Percentiles rank a stretch among this genome's conserved stretches.
Conservation (phyloP, 1,140 invertebrate species). For the Melipona quadrifasciata region DNA sequence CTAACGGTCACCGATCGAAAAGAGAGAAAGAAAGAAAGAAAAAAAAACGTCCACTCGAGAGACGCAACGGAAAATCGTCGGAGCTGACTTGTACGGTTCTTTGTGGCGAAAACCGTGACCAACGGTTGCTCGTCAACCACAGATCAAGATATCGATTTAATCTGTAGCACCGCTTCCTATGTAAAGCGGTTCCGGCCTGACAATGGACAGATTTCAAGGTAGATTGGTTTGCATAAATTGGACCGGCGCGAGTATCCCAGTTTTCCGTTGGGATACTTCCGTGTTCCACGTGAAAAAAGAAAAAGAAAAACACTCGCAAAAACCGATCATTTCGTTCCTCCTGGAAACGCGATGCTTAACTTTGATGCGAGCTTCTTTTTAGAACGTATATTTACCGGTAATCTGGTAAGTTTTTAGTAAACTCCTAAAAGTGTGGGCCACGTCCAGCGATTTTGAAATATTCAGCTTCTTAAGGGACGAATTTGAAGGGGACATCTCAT, state of each 20-base stretch:
- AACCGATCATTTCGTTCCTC: slow-evolving; percentile 9
- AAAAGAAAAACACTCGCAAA: background rate
- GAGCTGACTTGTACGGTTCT: background rate
- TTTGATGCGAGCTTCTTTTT: background rate
- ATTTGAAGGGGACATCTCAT: no score
- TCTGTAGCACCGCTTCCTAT: slow-evolving; percentile 45
- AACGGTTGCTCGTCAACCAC: slow-evolving; percentile 57
- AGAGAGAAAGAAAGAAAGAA: background rate
- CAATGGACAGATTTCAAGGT: slow-evolving; percentile 68
- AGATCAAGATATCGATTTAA: slow-evolving; percentile 67
- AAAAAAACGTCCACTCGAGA: slow-evolving; percentile 47
- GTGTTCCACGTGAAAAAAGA: background rate
- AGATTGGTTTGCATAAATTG: slow-evolving; percentile 68
- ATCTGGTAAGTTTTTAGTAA: no score
- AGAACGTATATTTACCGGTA: no score
- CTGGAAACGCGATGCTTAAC: background rate
- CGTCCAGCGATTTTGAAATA: no score
- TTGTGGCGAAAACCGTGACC: slow-evolving; percentile 45
- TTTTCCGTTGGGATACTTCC: slow-evolving; percentile 39
- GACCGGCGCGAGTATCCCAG: slow-evolving; percentile 15
- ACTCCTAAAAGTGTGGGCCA: no score
- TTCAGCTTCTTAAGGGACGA: no score
- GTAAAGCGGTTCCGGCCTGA: slow-evolving; percentile 44
- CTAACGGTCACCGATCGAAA: slow-evolving; percentile 43
- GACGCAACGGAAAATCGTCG: slow-evolving; percentile 24